Percentiles rank a stretch among this genome's conserved stretches.
These are phyloP conservation scores for Quiscalus mexicanus DNA, from an alignment of 2,113 vertebrate species.

Conservation along the genomic window DNA sequence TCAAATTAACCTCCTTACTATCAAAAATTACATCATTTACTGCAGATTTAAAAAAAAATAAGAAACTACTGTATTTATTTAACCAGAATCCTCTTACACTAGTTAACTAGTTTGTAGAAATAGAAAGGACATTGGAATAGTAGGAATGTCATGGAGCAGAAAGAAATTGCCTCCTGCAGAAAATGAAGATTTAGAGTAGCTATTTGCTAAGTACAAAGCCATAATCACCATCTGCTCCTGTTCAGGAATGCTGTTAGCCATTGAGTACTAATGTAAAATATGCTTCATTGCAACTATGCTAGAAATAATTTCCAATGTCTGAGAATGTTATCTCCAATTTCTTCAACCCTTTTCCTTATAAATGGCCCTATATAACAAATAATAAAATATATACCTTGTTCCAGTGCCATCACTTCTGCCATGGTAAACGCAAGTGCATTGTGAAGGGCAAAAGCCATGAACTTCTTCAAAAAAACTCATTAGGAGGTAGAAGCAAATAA, in stretches of 20 bases:
- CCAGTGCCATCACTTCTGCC: slow-evolving; percentile 82
- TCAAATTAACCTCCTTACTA: neutral
- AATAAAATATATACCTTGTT: slow-evolving; percentile 80
- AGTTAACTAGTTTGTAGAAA: neutral
- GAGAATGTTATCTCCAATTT: neutral
- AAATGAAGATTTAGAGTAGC: neutral
- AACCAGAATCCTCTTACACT: neutral
- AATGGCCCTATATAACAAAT: neutral
- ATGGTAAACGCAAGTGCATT: slow-evolving; percentile 88
- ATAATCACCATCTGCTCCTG: slow-evolving; percentile 16
- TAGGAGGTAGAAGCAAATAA: slow-evolving; percentile 75
- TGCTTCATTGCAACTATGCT: neutral
- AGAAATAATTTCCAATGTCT: neutral
- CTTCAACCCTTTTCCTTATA: neutral
- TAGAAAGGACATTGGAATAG: neutral
- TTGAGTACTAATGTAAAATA: neutral
- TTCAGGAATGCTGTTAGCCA: neutral
- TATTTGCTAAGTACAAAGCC: neutral
- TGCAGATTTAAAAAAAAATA: neutral
- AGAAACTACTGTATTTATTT: neutral
- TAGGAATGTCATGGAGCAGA: neutral
- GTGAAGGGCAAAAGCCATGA: slow-evolving; percentile 88
- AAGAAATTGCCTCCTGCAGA: neutral
- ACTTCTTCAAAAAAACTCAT: slow-evolving; percentile 73
- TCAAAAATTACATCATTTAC: neutral